phyloP scores from a whole-genome alignment of 1,140 invertebrate genomes.

The Halictus rubicundus region DNA sequence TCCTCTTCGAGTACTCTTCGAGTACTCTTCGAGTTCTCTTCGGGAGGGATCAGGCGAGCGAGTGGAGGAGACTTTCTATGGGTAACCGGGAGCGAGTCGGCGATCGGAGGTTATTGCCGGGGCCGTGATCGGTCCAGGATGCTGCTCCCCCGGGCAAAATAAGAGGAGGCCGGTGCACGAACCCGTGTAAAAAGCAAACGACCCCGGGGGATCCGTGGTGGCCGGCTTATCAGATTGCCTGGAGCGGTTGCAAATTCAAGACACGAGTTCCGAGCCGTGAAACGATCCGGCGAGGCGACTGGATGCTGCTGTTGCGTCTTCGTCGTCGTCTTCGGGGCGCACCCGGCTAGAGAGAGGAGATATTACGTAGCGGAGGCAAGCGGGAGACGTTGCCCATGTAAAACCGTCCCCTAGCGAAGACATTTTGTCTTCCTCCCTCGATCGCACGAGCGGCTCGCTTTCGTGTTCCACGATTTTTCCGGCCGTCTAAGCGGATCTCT shows the following conservation, averaged over 20 bases:
- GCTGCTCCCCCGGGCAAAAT: not conserved
- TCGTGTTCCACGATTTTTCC: constrained; percentile 49
- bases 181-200: constrained; percentile 11
- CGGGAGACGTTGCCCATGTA: constrained; percentile 24
- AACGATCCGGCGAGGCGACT: constrained; percentile 28
- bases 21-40: too few species aligned
- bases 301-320: not conserved
- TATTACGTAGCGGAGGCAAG: constrained; percentile 47
- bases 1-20: too few species aligned
- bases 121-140: not conserved
- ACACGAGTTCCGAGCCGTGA: constrained; percentile 14
- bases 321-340: not conserved
- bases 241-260: constrained; percentile 42
- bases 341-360: constrained; percentile 18
- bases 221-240: constrained; percentile 32
- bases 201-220: not conserved
- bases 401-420: constrained; percentile 37
- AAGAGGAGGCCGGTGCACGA: not conserved
- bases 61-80: not conserved
- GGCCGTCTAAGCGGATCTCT: constrained; percentile 40
- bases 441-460: constrained; percentile 48
- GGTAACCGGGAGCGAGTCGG: not conserved
- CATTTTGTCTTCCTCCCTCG: constrained; percentile 45
- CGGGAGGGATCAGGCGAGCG: too few species aligned
- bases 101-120: not conserved